A percentile compares a stretch with the other conserved stretches of the same genome.
Conservation (phyloP, 2,113 vertebrate species). For the Rattus rattus region DNA sequence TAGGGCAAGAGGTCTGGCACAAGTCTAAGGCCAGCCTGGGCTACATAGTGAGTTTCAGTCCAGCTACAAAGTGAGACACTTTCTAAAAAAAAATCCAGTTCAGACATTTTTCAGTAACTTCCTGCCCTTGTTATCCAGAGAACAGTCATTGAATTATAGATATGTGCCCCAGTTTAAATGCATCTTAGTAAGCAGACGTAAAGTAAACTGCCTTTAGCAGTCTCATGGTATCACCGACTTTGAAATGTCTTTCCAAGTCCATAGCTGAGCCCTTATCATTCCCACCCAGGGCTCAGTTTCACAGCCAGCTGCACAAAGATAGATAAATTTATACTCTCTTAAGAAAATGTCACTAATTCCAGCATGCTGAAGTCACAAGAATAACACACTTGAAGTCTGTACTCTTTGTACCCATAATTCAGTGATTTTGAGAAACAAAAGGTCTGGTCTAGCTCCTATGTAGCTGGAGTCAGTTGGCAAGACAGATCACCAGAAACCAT, state of each 20-base stretch:
- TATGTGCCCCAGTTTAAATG: not conserved
- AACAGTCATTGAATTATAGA: not conserved
- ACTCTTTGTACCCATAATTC: not conserved
- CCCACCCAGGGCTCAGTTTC: not conserved
- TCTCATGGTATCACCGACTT: not conserved
- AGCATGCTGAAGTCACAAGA: conserved; percentile 21
- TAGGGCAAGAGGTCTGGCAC: not conserved
- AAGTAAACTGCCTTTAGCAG: not conserved
- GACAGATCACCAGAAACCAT: not conserved
- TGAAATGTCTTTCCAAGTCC: not conserved
- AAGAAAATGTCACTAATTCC: not conserved
- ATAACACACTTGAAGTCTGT: not conserved
- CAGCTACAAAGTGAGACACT: not conserved
- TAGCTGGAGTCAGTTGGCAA: not conserved
- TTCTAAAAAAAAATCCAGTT: not conserved
- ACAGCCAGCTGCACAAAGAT: not conserved
- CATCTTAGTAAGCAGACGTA: not conserved
- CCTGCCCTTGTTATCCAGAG: not conserved
- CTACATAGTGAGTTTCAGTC: not conserved
- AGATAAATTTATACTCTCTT: not conserved
- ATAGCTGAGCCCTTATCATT: not conserved
- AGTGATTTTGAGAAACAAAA: conserved; percentile 8
- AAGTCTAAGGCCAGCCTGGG: not conserved
- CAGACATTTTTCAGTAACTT: not conserved
- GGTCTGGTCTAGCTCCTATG: not conserved